Percentiles rank a stretch among this genome's conserved stretches.
Conservation (phyloP, 2,113 vertebrate genomes). For the Synchiropus splendidus region DNA sequence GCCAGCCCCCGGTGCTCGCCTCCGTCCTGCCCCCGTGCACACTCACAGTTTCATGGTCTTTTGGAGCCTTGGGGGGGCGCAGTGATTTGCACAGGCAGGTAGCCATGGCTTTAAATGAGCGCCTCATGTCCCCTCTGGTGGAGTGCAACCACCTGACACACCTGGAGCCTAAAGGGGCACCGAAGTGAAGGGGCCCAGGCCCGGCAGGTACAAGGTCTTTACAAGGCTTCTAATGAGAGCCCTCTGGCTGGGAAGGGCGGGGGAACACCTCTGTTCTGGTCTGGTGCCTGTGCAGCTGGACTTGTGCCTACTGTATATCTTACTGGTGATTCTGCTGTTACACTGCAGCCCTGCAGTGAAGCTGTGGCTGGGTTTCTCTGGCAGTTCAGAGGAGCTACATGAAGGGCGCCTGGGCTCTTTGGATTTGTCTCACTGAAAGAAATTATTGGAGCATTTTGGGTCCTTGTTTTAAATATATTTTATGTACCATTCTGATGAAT, state of each 20-base stretch:
- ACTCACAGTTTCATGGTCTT: conserved; percentile 49
- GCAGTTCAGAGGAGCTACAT: conserved; percentile 1
- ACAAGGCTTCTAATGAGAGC: conserved; percentile 65
- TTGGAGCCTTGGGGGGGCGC: conserved; percentile 11
- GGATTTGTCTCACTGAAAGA: no score
- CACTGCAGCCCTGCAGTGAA: conserved; percentile 44
- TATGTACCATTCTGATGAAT: no score
- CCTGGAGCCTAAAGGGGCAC: conserved; percentile 56
- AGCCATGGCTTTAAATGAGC: conserved; percentile 58
- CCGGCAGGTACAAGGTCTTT: conserved; percentile 62
- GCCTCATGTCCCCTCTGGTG: conserved; percentile 56
- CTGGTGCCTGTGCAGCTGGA: conserved; percentile 36
- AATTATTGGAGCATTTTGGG: no score
- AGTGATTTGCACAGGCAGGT: conserved; percentile 52
- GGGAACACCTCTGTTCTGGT: conserved; percentile 42
- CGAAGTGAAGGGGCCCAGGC: conserved; percentile 40
- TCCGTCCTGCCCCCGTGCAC: conserved; percentile 24
- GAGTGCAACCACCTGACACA: conserved; percentile 62
- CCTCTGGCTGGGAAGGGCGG: conserved; percentile 45
- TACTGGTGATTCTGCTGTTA: no score
- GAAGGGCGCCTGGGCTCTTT: no score
- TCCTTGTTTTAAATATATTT: no score
- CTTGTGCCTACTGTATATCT: conserved; percentile 41
- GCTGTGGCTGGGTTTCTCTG: conserved; percentile 49
- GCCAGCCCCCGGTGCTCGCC: conserved; percentile 13